Evolutionary conservation across 2,113 vertebrate genomes (phyloP).

Genomic region (Rhinichthys klamathensis): DNA sequence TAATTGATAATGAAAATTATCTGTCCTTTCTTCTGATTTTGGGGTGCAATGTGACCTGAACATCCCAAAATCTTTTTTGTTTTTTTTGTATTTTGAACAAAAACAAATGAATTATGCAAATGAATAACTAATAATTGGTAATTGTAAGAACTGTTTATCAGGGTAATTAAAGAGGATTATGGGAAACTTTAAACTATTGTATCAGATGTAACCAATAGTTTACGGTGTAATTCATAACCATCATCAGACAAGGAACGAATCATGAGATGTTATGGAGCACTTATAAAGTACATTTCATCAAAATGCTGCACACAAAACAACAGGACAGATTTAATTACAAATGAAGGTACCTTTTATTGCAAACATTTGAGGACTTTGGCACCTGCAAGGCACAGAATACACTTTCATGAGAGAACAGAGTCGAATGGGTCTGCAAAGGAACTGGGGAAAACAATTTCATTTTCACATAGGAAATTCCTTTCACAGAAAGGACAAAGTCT

Average conservation of each 20-base stretch:
- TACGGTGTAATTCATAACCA: not conserved
- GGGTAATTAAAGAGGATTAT: not conserved
- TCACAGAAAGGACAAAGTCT: constrained; percentile 60
- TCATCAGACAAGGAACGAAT: not conserved
- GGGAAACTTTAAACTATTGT: not conserved
- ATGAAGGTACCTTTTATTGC: constrained; percentile 61
- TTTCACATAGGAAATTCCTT: constrained; percentile 58
- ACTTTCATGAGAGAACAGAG: constrained; percentile 46
- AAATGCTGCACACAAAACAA: not conserved
- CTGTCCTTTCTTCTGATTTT: no score
- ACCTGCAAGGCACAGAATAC: constrained; percentile 60
- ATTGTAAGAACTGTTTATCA: not conserved
- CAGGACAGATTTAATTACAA: constrained; percentile 23
- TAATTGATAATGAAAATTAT: no score
- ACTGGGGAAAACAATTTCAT: constrained; percentile 40
- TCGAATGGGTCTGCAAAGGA: constrained; percentile 37
- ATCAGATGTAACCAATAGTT: not conserved
- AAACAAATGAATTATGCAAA: no score
- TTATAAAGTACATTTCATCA: not conserved
- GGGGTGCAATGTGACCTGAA: no score
- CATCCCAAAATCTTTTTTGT: no score
- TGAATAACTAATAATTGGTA: no score
- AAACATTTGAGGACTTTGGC: constrained; percentile 59
- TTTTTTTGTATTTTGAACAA: no score
- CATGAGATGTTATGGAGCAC: not conserved